Conservation (phyloP, 1,140 invertebrate genomes). For the Tachypleus tridentatus region DNA sequence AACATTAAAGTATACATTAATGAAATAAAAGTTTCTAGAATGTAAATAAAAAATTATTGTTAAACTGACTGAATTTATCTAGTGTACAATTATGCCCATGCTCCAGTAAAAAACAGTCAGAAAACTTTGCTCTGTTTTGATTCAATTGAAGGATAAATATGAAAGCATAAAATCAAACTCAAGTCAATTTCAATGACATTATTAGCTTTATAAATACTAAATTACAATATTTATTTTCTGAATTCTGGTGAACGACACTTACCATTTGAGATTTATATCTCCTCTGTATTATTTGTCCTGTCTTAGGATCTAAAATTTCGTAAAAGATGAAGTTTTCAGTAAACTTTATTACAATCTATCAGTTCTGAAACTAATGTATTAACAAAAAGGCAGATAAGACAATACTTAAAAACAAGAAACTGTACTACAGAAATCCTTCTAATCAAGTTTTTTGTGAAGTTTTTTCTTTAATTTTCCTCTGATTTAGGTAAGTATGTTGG, state of each 20-base stretch:
- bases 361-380: neutral
- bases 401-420: neutral
- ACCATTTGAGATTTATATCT: conserved; percentile 98
- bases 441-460: neutral
- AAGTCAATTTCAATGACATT: too few species aligned
- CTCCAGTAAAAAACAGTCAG: neutral
- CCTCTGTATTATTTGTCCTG: conserved; percentile 84
- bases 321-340: neutral
- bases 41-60: too few species aligned
- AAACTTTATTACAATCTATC: neutral
- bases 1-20: too few species aligned
- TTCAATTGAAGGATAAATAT: neutral
- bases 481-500: too few species aligned
- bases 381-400: neutral
- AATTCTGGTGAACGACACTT: conserved; percentile 39
- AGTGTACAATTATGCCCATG: neutral
- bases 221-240: neutral
- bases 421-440: neutral
- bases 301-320: conserved; percentile 80
- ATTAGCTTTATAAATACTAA: neutral
- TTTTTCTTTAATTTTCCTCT: neutral
- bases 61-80: neutral
- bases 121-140: neutral
- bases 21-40: too few species aligned
- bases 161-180: neutral